phyloP scores from a whole-genome alignment of 2,888 invertebrate species.

The Ypsolopha sequella region DNA sequence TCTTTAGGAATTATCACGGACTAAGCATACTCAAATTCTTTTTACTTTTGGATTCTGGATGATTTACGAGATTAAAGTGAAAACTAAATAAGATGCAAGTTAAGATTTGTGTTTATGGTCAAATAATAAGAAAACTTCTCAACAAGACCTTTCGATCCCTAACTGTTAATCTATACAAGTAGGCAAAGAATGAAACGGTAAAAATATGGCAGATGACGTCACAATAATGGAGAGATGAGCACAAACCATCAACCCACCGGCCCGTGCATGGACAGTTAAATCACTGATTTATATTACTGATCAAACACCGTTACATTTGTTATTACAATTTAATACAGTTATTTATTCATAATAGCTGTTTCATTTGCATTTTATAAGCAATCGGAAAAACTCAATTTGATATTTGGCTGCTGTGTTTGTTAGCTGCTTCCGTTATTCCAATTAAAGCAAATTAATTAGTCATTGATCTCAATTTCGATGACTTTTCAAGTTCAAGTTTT shows the following conservation, averaged over 20 bases:
- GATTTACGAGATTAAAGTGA: too few species aligned
- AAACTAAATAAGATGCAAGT: not conserved
- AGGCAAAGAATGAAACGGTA: not conserved
- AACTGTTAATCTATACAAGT: not conserved
- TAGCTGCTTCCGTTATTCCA: too few species aligned
- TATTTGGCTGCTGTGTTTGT: not conserved
- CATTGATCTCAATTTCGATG: too few species aligned
- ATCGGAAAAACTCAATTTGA: not conserved
- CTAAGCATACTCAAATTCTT: too few species aligned
- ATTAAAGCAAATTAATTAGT: too few species aligned
- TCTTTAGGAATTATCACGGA: too few species aligned
- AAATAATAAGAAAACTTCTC: not conserved
- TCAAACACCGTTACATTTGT: conserved; percentile 23
- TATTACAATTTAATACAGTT: conserved; percentile 32
- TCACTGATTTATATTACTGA: conserved; percentile 17
- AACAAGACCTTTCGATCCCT: not conserved
- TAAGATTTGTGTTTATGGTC: not conserved
- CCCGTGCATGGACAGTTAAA: not conserved
- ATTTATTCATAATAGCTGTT: conserved; percentile 19
- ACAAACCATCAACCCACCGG: conserved; percentile 4
- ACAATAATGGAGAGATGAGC: not conserved
- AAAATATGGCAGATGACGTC: conserved; percentile 1
- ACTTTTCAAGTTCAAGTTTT: not conserved
- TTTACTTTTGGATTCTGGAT: too few species aligned
- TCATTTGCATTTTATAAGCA: not conserved